Conservation (phyloP, 1,140 invertebrate genomes). For the Lepidurus couesii region DNA sequence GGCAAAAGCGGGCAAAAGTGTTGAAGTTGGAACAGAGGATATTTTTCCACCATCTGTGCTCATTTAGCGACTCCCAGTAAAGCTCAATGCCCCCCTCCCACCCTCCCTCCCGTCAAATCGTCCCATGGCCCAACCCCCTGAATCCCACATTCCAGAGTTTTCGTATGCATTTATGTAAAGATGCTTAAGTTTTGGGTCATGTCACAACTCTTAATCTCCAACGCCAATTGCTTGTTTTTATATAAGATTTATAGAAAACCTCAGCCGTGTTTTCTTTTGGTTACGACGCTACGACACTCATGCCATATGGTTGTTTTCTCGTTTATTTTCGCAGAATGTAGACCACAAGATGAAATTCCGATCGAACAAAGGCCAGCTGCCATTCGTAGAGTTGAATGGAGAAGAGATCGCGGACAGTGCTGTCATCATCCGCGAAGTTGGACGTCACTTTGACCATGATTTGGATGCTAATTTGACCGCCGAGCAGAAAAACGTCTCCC, state of each 20-base stretch:
- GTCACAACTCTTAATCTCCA: background rate
- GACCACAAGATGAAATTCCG: conserved; percentile 89
- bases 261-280: background rate
- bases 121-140: background rate
- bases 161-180: background rate
- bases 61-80: background rate
- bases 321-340: conserved; percentile 67
- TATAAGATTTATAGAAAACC: background rate
- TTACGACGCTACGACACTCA: background rate
- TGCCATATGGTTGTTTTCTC: background rate
- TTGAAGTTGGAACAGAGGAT: conserved; percentile 5
- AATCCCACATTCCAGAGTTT: background rate
- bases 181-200: background rate
- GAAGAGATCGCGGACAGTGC: conserved; percentile 85
- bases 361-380: conserved; percentile 86
- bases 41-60: background rate
- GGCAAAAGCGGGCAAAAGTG: background rate
- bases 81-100: background rate
- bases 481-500: conserved; percentile 77
- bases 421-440: conserved; percentile 79
- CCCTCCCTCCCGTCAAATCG: background rate
- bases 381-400: conserved; percentile 88
- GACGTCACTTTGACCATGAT: conserved; percentile 72
- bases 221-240: background rate
- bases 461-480: conserved; percentile 68